Conservation (phyloP, 2,888 invertebrate genomes). For the Philonicus albiceps region DNA sequence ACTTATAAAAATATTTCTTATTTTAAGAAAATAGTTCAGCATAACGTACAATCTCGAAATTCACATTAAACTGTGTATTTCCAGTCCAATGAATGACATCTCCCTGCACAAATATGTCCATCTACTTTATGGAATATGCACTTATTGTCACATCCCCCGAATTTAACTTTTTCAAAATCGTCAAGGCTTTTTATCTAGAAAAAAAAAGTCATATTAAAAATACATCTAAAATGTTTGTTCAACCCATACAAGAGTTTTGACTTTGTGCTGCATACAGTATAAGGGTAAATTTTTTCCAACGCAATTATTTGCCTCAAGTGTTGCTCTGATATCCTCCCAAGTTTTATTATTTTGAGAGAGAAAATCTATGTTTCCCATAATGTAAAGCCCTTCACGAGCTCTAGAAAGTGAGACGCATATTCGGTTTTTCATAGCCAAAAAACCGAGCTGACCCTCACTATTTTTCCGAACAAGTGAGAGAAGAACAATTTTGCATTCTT, state of each 20-base stretch:
- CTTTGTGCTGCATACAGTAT: slow-evolving; percentile 64
- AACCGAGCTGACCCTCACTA: slow-evolving; percentile 72
- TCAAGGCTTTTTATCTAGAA: slow-evolving; percentile 18
- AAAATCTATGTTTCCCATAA: slow-evolving; percentile 75
- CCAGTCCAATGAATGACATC: neutral
- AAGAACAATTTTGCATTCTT: slow-evolving; percentile 80
- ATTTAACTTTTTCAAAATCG: slow-evolving; percentile 40
- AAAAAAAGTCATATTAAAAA: neutral
- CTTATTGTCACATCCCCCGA: slow-evolving; percentile 44
- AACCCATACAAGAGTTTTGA: slow-evolving; percentile 53
- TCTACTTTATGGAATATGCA: slow-evolving; percentile 32
- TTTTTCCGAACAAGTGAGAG: slow-evolving; percentile 82
- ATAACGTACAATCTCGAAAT: neutral
- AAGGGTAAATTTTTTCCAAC: slow-evolving; percentile 66
- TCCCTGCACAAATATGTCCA: neutral
- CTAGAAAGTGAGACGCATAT: slow-evolving; percentile 82
- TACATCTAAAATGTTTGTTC: neutral
- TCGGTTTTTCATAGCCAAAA: slow-evolving; percentile 73
- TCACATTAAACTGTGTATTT: neutral
- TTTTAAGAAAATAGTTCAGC: neutral
- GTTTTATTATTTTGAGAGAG: slow-evolving; percentile 65
- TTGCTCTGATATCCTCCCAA: slow-evolving; percentile 66
- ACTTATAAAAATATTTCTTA: no score
- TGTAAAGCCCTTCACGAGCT: slow-evolving; percentile 74
- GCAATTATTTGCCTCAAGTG: slow-evolving; percentile 64